phyloP scores from a whole-genome alignment of 2,113 vertebrate species.

The Scartelaos histophorus region DNA sequence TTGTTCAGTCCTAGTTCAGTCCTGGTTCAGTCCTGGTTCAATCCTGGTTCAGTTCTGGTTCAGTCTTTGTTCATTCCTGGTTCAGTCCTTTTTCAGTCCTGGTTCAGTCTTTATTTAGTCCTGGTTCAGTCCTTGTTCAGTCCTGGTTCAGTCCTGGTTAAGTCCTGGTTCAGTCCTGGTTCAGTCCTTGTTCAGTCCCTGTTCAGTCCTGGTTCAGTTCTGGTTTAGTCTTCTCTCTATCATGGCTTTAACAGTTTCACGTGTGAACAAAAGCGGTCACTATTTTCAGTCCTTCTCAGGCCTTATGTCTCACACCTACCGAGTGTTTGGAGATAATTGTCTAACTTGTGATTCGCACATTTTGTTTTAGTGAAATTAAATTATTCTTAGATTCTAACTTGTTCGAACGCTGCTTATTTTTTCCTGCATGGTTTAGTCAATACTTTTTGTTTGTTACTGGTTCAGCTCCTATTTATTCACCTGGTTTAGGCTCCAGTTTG shows the following conservation, averaged over 20 bases:
- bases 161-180: no score
- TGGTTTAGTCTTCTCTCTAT: background rate
- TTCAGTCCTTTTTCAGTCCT: no score
- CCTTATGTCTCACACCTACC: background rate
- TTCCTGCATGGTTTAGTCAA: background rate
- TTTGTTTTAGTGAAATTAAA: background rate
- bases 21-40: no score
- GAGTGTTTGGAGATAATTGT: background rate
- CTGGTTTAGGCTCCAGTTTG: background rate
- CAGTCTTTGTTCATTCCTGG: no score
- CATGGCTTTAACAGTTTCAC: conserved; percentile 7
- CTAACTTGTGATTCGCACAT: background rate
- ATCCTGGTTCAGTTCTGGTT: no score
- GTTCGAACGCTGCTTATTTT: background rate
- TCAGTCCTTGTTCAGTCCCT: no score
- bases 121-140: no score
- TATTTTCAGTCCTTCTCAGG: conserved; percentile 3
- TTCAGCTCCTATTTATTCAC: background rate
- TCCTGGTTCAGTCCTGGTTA: no score
- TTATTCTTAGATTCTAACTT: background rate
- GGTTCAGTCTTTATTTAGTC: no score
- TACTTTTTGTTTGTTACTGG: background rate
- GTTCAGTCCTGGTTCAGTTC: no score
- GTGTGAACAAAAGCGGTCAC: conserved; percentile 40
- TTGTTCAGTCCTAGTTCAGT: no score